Base-by-base conservation (phyloP, 2,113 vertebrate species). In the Hiodon alosoides region DNA sequence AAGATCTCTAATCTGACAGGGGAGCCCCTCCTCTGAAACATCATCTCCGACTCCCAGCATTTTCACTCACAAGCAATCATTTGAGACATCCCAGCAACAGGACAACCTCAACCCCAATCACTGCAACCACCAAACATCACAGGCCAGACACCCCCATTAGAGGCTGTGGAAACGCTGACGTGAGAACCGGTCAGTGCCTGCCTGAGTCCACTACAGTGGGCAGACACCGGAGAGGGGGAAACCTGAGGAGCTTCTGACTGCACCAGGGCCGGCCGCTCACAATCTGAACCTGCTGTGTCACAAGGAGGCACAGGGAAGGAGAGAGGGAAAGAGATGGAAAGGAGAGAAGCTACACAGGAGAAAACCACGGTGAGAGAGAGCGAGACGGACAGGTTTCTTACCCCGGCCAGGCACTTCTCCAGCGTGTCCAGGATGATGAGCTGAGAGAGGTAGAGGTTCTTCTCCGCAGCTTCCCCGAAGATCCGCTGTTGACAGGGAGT, bases 371-470 rank as follows among this genome's bases (percentile, higher is more conserved):
- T 55, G 7, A 74, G 10, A 71, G 16, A 68, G 16, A 78, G 17
- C 67, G 10, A 71, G 66, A 73, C 51, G 51, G 9, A 79, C 13
- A 14, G n/a, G 61, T 13, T 83, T 88, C 97, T 95, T 85, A 99
- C 97, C 92, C 96, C 97, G 81, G 95, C 97, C 90, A 99, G 92
- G 90, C 97, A 99, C 93, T 99, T 99, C 91, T 99, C 94, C 92
- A 99, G 93, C 84, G 97, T 99, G 92, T 99, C 97, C 91, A 99
- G 93, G 88, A 99, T 99, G 87, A 98, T 98, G 85, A 99, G 93
- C 90, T 99, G 97, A 85, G 97, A 99, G 81, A 98, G 94, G 92
- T 99, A 98, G n/a, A 99, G 94, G 87, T 99, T 99, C 93, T 96
- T 98, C 93, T 99, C 97, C 66, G 95, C 95, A 79, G 94, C 85